Evolutionary conservation across 2,888 invertebrate species (phyloP), one percentile per base, ranked within the genome.

Genomic region (Acronicta alni): DNA sequence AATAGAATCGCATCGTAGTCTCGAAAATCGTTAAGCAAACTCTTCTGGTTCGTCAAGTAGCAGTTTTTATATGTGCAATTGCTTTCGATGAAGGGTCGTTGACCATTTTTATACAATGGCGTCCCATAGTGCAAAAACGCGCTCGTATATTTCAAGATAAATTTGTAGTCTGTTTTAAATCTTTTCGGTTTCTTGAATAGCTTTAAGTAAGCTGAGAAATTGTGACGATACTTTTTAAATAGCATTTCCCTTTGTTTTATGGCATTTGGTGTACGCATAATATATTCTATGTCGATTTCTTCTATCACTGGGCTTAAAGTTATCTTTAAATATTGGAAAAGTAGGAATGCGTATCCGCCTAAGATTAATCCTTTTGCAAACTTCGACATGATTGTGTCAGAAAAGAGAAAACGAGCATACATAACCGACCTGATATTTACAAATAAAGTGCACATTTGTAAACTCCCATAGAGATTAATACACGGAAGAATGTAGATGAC

Each of bases 1-100:
- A 95, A 95, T 0, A 96, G 46, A 7, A 96, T 83, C 0, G 95
- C 95, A 44, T 95, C 94, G 37, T 81, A 93, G 26, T 85, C 66
- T 14, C 87, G 80, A 6, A 89, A 81, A 54, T 95, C 88, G 0
- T 82, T 70, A 0, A 92, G 63, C 43, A 72, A 87, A 4, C 63
- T 75, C 49, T 81, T 89, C 5, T 89, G 78, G 26, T 76, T 83
- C 0, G 91, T 94, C 0, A 95, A 76, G 57, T 80, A 93, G 63
- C 95, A 96, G 51, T 95, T 93, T 10, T 76, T 80, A 56, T 86
- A 84, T 0, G 87, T 75, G 59, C 95, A 94, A 3, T 91, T 88
- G 16, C 72, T 67, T 0, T 82, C 67, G 2, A 89, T 56, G 45
- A 92, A 92, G 0, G 78, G 57, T 2, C 59, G 43, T 61, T 92